Evolutionary conservation across 1,140 invertebrate species (phyloP), one percentile per base, ranked within the genome.

Genomic region (Acromyrmex echinatior): DNA sequence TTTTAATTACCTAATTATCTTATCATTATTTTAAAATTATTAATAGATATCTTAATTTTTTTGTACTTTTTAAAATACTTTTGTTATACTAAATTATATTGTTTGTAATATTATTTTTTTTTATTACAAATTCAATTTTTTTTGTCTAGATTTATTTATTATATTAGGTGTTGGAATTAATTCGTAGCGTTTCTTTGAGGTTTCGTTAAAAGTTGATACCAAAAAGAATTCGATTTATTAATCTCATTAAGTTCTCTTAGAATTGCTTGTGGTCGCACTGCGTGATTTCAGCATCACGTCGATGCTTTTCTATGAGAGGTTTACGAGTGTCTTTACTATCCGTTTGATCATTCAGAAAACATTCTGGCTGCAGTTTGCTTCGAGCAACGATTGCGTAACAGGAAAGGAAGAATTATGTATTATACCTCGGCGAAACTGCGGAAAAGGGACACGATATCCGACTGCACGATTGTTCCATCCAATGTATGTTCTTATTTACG

Each of bases 301-400:
- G 2, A 10, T n/a, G 31, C 31, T 80, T 39, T 78, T 78, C 39
- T 31, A 45, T 9, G 25, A 9, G 16, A 45, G 25, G 45, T 78
- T 81, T 71, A 39, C 31, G 78, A 81, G 14, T 58, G 49, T 71
- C 65, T 81, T 81, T 81, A 81, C 31, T 31, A 21, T 71, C 5
- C 16, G 2, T 78, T 63, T 35, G 35, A 39, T 86, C 62, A 78
- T 86, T 81, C 56, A 63, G n/a, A 45, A 81, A 71, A 39, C 16
- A 31, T 12, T 66, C n/a, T 31, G 9, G 21, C 5, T 21, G 49
- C 31, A 14, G 63, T 31, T 56, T 53, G 65, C 63, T 66, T 53
- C 10, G 31, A 80, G 31, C 3, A 25, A 31, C 28, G 18, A 62
- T 73, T 25, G 14, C 7, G 4, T 14, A 10, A 49, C 3, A 56